Evolutionary conservation across 2,113 vertebrate species (phyloP), one percentile per base, ranked within the genome.

Genomic region (Ancistrus triradiatus): DNA sequence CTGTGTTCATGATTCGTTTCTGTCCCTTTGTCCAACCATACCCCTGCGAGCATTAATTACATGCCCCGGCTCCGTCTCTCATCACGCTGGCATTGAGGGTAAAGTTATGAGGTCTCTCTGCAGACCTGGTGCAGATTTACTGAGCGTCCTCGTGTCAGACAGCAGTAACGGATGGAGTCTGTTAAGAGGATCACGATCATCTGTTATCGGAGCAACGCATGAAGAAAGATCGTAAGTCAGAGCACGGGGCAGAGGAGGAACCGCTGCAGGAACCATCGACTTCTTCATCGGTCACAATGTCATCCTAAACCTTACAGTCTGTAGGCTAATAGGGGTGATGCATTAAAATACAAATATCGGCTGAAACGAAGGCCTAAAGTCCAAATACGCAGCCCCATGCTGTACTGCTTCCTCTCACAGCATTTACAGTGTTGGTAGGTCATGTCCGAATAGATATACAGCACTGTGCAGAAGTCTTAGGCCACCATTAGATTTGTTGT

Each of bases 91-190:
- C 44, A 37, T 2, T 40, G n/a, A 38, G 9, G 49, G 22, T 63
- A n/a, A 48, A 66, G 51, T 47, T 25, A 66, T 57, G 22, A 19
- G 10, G 42, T 56, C 25, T 31, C 48, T 65, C 51, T 25, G 42
- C 14, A 18, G 33, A 28, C 44, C 22, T 8, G n/a, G 31, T 42
- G 52, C 52, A 56, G 63, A 66, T 47, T 56, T 56, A 56, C n/a
- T 27, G 52, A 14, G 8, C 13, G 6, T n/a, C 24, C 40, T 35
- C 25, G 13, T 33, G 62, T 65, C 62, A n/a, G 27, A 13, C 25
- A 3, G n/a, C 19, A 37, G 27, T 25, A 47, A 66, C 57, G 63
- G 51, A 65, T 56, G 51, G 63, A 48, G 53, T 37, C 51, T 47
- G 42, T 14, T 18, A 48, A 57, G 53, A 57, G 22, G 37, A 49